Evolutionary conservation across 2,888 invertebrate genomes (phyloP), one percentile per base, ranked within the genome.

Genomic region (Synergus umbraculus): DNA sequence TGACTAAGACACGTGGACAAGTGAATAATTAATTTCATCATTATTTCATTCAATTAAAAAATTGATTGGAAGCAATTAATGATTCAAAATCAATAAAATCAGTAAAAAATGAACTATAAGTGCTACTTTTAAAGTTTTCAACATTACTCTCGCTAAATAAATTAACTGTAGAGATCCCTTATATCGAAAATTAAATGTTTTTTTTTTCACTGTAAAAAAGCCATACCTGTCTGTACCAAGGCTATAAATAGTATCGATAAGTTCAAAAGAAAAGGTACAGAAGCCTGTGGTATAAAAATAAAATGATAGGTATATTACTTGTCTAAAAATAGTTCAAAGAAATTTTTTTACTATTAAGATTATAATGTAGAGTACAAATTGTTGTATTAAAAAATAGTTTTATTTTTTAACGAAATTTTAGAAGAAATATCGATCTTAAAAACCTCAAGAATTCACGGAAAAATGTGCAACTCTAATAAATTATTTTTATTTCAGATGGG

Each of bases 401-500:
- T 5, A 15, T 49, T 5, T 49, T 49, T 49, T 4, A 54, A 54
- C 8, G 3, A n/a, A 2, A 54, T 9, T 54, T 54, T n/a, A n/a
- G 7, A 49, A 54, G 49, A 54, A 54, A 37, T 37, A 37, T 3
- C 15, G n/a, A 2, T 54, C n/a, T 54, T 49, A 15, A 49, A 54
- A 13, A 54, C 7, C 54, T 54, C n/a, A 54, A 54, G 7, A 54
- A 7, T 8, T n/a, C n/a, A 2, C 54, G 8, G n/a, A n/a, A n/a
- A n/a, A 41, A 43, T 64, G 37, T 8, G 29, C 15, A 43, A 15
- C n/a, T 65, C 41, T 41, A 77, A 63, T 29, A 41, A 12, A 46
- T 54, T 78, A 64, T 77, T 79, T 66, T 13, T n/a, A 46, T 88
- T 87, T 18, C 81, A 92, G 92, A 92, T 92, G 92, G 92, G 92